Evolutionary conservation across 2,888 invertebrate genomes (phyloP).

Genomic region (Sussaba pulchella): DNA sequence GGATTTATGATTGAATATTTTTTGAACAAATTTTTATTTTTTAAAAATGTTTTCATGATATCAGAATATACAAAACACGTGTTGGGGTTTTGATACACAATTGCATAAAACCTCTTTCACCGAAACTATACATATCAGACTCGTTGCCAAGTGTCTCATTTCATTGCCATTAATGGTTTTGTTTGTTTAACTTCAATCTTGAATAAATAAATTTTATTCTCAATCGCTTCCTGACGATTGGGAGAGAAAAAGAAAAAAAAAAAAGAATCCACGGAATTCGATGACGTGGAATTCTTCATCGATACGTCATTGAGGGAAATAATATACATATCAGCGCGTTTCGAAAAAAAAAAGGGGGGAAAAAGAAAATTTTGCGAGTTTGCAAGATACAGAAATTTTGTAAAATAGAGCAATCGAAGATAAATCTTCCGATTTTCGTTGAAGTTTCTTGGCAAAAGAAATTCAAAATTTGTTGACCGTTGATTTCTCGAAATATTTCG

Average conservation of each 20-base stretch:
- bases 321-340: conserved; percentile 76
- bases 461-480: background rate
- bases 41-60: conserved; percentile 7
- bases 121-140: conserved; percentile 70
- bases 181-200: conserved; percentile 3
- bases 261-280: conserved; percentile 31
- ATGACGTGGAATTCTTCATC: conserved; percentile 14
- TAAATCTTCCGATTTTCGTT: background rate
- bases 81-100: conserved; percentile 26
- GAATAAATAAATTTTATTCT: conserved; percentile 33
- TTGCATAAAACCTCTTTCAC: conserved; percentile 74
- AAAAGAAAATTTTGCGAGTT: conserved; percentile 20
- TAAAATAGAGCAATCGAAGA: background rate
- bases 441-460: conserved; percentile 5
- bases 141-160: conserved; percentile 70
- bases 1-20: background rate
- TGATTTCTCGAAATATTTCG: conserved; percentile 29
- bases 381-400: conserved; percentile 7
- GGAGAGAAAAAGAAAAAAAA: too few species aligned
- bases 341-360: too few species aligned
- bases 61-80: background rate
- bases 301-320: conserved; percentile 67
- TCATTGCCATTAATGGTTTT: too few species aligned
- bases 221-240: conserved; percentile 4
- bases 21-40: background rate